A percentile compares a stretch with the other conserved stretches of the same genome.
phyloP scores from a whole-genome alignment of 2,888 invertebrate genomes.

The Euphydryas editha region DNA sequence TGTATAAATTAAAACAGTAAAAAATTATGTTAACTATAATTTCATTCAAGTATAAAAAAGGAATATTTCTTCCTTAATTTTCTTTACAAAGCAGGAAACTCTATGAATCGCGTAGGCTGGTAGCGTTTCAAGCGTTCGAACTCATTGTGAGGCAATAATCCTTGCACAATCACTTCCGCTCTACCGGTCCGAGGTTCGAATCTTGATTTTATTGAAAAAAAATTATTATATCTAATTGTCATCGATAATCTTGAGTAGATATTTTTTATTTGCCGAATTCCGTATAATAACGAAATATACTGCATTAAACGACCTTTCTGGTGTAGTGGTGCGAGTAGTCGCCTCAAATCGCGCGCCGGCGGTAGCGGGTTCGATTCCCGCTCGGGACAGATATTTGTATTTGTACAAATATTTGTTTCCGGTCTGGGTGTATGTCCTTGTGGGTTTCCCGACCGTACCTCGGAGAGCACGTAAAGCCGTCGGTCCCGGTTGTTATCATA shows the following conservation, averaged over 20 bases:
- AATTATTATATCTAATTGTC: constrained; percentile 17
- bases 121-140: constrained; percentile 11
- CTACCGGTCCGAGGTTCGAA: constrained; percentile 11
- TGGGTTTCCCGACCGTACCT: no score
- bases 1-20: no score
- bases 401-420: no score
- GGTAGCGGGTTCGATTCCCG: no score
- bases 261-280: constrained; percentile 2
- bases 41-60: neutral
- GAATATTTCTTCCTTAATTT: neutral
- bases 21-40: neutral
- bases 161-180: constrained; percentile 29
- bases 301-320: no score
- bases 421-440: no score
- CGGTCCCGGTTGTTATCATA: no score
- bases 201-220: neutral
- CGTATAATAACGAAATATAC: neutral
- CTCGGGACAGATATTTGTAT: no score
- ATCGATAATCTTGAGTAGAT: constrained; percentile 3
- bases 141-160: constrained; percentile 16
- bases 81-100: neutral
- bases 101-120: neutral
- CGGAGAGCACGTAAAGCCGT: no score
- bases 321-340: no score
- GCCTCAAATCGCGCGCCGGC: no score